These are phyloP conservation scores for Pangasius sanitwongsei DNA, from an alignment of 2,797 vertebrate genomes.

Conservation along the genomic window DNA sequence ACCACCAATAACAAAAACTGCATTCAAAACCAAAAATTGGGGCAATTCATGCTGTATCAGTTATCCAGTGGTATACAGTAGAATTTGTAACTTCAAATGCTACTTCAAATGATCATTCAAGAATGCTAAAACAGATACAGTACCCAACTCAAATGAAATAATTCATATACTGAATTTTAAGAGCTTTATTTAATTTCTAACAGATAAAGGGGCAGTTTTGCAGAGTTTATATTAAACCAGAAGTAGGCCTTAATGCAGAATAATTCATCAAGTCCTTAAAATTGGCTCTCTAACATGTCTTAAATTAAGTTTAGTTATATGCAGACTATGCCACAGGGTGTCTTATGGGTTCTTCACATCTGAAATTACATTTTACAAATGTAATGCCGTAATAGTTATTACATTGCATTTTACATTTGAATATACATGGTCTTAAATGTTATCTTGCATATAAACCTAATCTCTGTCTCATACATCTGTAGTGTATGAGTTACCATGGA, in stretches of 20 bases:
- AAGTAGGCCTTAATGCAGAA: background rate
- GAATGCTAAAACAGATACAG: background rate
- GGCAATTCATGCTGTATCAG: background rate
- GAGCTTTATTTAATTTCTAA: background rate
- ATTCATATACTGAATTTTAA: background rate
- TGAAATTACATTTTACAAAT: background rate
- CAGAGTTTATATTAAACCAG: background rate
- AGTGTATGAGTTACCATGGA: background rate
- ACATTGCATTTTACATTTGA: background rate
- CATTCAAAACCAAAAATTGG: background rate
- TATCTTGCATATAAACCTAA: background rate
- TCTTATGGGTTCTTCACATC: background rate
- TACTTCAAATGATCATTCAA: background rate
- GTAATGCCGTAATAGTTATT: background rate
- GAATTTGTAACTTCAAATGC: background rate
- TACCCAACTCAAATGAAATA: slow-evolving; percentile 3
- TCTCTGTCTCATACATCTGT: background rate
- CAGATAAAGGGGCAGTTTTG: background rate
- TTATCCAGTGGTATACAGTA: background rate
- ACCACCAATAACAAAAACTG: background rate
- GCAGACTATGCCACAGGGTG: background rate
- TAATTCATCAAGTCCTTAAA: background rate
- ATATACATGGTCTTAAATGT: background rate
- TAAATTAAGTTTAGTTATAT: background rate
- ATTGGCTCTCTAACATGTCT: background rate